Evolutionary conservation across 2,888 invertebrate genomes (phyloP).

Genomic region (Lepidocyrtoides sp.): DNA sequence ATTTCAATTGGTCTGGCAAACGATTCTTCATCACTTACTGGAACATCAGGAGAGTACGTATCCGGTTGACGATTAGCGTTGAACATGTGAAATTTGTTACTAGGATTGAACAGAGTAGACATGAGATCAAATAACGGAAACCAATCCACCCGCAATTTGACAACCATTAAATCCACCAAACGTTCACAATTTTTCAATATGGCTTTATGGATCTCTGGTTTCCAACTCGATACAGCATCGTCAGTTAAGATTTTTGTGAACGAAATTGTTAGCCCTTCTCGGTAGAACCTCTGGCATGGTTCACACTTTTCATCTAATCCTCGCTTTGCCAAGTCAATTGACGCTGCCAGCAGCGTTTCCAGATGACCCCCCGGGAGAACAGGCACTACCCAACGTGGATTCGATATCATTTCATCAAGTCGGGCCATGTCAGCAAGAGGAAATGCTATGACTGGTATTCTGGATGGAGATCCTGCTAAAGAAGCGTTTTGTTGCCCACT

Average conservation of each 20-base stretch:
- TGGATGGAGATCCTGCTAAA: constrained; percentile 60
- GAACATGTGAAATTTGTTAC: constrained; percentile 97
- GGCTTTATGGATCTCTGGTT: constrained; percentile 98
- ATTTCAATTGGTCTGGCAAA: constrained; percentile 93
- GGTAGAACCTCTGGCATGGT: constrained; percentile 97
- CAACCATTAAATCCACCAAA: constrained; percentile 96
- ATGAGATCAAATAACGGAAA: constrained; percentile 96
- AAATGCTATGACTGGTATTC: constrained; percentile 88
- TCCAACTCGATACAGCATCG: constrained; percentile 99
- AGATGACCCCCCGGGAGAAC: constrained; percentile 98
- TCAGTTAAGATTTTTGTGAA: constrained; percentile 99
- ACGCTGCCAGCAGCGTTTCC: constrained; percentile 95
- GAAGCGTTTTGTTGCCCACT: constrained; percentile 55
- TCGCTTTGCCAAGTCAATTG: constrained; percentile 94
- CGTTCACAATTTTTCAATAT: constrained; percentile 97
- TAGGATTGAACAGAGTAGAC: constrained; percentile 97
- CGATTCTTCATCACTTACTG: constrained; percentile 90
- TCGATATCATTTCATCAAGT: constrained; percentile 98
- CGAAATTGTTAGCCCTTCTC: constrained; percentile 97
- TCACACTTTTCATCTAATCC: constrained; percentile 96
- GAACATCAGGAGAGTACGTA: constrained; percentile 89
- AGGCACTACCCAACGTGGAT: constrained; percentile 98
- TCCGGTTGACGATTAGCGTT: constrained; percentile 93
- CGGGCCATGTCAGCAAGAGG: constrained; percentile 95
- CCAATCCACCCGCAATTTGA: constrained; percentile 96